These are phyloP conservation scores for Ethmia dodecea DNA, from an alignment of 2,888 invertebrate species.

Conservation along the genomic window DNA sequence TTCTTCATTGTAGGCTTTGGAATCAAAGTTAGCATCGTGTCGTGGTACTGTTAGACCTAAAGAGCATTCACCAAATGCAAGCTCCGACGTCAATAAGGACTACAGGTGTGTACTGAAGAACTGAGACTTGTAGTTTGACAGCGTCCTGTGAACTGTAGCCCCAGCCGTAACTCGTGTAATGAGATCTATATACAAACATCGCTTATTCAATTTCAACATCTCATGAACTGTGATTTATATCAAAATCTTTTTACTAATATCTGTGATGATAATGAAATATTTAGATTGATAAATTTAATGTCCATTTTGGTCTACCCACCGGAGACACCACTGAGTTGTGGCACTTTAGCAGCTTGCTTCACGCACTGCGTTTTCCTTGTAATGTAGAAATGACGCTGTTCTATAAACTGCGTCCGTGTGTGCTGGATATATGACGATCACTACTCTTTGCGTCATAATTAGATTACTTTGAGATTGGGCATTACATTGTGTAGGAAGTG, in stretches of 20 bases:
- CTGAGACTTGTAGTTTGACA: constrained; percentile 35
- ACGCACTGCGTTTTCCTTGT: constrained; percentile 23
- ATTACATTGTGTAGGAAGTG: not conserved
- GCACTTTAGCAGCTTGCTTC: constrained; percentile 29
- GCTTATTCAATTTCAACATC: too few species aligned
- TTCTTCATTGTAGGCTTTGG: constrained; percentile 81
- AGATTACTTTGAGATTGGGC: not conserved
- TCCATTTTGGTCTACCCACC: constrained; percentile 66
- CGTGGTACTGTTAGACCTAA: constrained; percentile 77
- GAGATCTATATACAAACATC: constrained; percentile 16
- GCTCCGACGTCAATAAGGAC: constrained; percentile 73
- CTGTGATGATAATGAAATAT: constrained; percentile 68
- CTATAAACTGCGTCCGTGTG: too few species aligned
- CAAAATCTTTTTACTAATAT: constrained; percentile 64
- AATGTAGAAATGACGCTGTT: not conserved
- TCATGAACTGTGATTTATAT: constrained; percentile 42
- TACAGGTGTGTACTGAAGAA: constrained; percentile 78
- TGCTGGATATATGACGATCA: too few species aligned
- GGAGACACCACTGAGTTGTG: constrained; percentile 33
- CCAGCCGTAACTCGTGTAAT: constrained; percentile 19
- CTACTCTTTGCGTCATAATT: not conserved
- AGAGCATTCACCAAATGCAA: constrained; percentile 70
- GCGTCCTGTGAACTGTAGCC: constrained; percentile 20
- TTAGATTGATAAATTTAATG: constrained; percentile 41
- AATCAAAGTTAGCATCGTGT: constrained; percentile 83